Percentiles rank a stretch among this genome's conserved stretches.
phyloP scores from a whole-genome alignment of 2,797 vertebrate species.

The Odontamblyopus lacepedii region DNA sequence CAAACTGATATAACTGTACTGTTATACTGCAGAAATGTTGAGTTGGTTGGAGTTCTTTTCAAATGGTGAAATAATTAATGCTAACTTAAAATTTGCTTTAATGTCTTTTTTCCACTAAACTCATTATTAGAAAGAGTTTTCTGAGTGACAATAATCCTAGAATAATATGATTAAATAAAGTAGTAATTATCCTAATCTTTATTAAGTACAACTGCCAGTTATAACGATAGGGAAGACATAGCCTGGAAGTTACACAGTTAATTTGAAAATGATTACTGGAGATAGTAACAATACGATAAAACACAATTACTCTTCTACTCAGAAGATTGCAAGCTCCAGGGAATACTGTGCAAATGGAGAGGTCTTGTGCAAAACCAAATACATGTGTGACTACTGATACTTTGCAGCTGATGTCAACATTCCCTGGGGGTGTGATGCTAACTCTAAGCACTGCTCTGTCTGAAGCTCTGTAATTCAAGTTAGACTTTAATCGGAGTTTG shows the following conservation, averaged over 20 bases:
- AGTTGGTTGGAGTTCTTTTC: neutral
- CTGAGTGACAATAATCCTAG: neutral
- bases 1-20: no score
- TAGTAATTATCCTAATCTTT: constrained; percentile 2
- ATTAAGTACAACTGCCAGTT: neutral
- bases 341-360: constrained; percentile 19
- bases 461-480: no score
- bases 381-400: neutral
- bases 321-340: constrained; percentile 46
- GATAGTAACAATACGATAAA: constrained; percentile 34
- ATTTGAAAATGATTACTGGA: constrained; percentile 58
- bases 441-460: no score
- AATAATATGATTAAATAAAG: neutral
- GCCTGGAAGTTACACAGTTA: constrained; percentile 44
- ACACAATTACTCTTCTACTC: constrained; percentile 44
- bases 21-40: neutral
- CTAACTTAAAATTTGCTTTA: no score
- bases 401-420: no score
- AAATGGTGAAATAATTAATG: no score
- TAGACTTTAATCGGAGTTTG: no score
- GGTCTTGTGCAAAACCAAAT: constrained; percentile 15
- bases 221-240: neutral
- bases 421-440: no score
- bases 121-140: neutral
- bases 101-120: neutral